A percentile compares a stretch with the other conserved stretches of the same genome.
phyloP scores from a whole-genome alignment of 2,113 vertebrate species.

The Gallinago jamesoni region DNA sequence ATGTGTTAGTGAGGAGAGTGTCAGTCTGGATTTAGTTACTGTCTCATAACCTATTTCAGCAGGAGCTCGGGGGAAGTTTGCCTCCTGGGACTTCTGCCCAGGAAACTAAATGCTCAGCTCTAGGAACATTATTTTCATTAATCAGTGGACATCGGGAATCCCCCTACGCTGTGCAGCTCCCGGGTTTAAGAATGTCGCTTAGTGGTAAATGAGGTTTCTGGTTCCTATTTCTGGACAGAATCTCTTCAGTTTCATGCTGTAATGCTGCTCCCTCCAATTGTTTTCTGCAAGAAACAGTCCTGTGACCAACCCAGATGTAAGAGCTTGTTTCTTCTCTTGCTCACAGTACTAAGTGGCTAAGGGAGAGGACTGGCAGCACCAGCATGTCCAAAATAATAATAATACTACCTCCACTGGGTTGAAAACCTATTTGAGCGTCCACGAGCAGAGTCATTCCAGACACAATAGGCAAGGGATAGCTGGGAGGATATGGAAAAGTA shows the following conservation, averaged over 20 bases:
- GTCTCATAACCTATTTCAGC: background rate
- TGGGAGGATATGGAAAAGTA: background rate
- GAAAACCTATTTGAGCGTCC: too few relatives aligned
- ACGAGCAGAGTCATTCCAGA: too few relatives aligned
- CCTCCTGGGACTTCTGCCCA: background rate
- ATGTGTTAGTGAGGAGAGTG: fast-evolving
- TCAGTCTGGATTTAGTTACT: background rate
- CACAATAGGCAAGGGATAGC: background rate
- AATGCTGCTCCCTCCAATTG: background rate
- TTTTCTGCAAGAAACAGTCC: background rate
- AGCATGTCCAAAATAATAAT: background rate
- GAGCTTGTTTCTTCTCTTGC: background rate
- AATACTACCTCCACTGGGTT: too few relatives aligned
- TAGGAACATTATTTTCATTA: background rate
- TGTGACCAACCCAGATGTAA: background rate
- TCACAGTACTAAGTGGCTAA: background rate
- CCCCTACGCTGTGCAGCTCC: background rate
- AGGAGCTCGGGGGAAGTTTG: background rate
- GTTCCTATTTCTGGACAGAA: background rate
- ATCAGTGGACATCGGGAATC: background rate
- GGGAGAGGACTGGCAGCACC: background rate
- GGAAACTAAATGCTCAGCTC: background rate
- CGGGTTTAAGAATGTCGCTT: background rate
- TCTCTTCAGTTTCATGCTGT: background rate
- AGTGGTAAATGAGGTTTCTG: background rate